These are phyloP conservation scores for Hemaris fuciformis DNA, from an alignment of 2,888 invertebrate genomes.

Conservation along the genomic window DNA sequence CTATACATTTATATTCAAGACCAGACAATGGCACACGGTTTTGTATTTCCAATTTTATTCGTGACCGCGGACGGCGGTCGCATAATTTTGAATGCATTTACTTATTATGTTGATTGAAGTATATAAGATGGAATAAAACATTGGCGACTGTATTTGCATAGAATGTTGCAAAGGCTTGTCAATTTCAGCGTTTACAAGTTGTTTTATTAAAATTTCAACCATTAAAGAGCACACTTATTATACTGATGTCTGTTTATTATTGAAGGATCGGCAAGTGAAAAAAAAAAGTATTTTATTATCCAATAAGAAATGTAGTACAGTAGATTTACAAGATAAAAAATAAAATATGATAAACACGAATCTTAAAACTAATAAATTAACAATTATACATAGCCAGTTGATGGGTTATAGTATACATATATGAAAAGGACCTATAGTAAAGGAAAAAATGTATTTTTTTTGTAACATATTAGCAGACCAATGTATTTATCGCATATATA, in stretches of 20 bases:
- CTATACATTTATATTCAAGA: background rate
- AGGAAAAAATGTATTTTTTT: too few species aligned
- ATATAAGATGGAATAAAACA: conserved; percentile 7
- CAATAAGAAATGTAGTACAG: too few species aligned
- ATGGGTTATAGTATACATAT: too few species aligned
- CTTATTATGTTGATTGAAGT: conserved; percentile 10
- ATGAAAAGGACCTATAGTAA: too few species aligned
- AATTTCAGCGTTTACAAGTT: background rate
- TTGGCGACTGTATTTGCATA: background rate
- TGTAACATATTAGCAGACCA: too few species aligned
- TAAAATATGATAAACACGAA: too few species aligned
- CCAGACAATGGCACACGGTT: background rate
- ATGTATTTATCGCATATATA: too few species aligned
- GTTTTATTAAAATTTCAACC: background rate
- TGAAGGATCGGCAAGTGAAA: too few species aligned
- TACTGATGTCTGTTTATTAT: background rate
- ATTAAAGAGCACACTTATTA: background rate
- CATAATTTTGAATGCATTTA: conserved; percentile 8
- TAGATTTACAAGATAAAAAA: too few species aligned
- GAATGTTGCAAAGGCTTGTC: background rate
- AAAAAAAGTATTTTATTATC: too few species aligned
- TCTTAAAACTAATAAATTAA: too few species aligned
- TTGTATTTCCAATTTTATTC: conserved; percentile 4
- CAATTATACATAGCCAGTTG: too few species aligned
- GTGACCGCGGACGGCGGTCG: conserved; percentile 4